A percentile compares a stretch with the other conserved stretches of the same genome.
phyloP scores from a whole-genome alignment of 2,797 vertebrate species.

The Silurus aristotelis region DNA sequence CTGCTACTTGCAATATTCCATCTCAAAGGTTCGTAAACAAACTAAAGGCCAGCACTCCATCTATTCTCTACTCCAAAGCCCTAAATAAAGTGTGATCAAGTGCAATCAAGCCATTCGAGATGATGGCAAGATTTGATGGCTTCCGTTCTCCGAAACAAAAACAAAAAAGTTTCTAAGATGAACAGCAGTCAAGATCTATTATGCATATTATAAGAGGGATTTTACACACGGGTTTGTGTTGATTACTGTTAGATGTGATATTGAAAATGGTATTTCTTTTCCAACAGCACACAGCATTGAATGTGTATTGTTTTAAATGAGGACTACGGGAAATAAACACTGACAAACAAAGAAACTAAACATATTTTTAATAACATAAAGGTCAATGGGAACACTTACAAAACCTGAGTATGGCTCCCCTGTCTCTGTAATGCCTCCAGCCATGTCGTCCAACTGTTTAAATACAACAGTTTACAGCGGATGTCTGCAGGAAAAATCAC shows the following conservation, averaged over 20 bases:
- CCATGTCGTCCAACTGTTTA: constrained; percentile 71
- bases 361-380: background rate
- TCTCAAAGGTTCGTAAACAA: background rate
- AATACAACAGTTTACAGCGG: background rate
- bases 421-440: constrained; percentile 91
- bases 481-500: constrained; percentile 4
- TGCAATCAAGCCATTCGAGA: too few species aligned
- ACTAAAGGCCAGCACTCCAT: too few species aligned
- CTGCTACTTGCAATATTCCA: background rate
- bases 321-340: background rate
- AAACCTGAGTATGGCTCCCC: constrained; percentile 95
- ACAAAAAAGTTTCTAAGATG: background rate
- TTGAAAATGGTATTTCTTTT: background rate
- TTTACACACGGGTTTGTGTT: too few species aligned
- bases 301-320: background rate
- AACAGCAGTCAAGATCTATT: too few species aligned
- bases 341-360: background rate
- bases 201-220: too few species aligned
- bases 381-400: constrained; percentile 76
- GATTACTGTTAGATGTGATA: background rate
- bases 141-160: background rate
- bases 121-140: too few species aligned
- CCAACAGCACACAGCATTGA: too few species aligned
- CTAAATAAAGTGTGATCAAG: too few species aligned
- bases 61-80: too few species aligned